phyloP scores from a whole-genome alignment of 1,140 invertebrate species.

The Drosophila oshimai region DNA sequence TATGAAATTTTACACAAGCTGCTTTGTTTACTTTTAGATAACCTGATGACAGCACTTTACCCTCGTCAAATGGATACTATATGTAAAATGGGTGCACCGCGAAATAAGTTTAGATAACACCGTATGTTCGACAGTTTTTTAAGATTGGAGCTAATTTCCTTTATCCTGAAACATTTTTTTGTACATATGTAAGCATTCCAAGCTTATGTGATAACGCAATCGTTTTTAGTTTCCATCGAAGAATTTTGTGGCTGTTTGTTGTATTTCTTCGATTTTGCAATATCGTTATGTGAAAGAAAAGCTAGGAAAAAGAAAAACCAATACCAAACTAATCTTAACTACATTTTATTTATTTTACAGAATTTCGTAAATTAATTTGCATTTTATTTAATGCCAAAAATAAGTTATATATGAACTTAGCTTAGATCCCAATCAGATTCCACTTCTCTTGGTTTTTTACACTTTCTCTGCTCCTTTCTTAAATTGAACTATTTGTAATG shows the following conservation, averaged over 20 bases:
- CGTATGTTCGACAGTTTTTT: neutral
- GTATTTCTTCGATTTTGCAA: too few relatives aligned
- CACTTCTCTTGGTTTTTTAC: constrained; percentile 28
- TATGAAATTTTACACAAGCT: neutral
- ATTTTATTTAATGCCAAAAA: constrained; percentile 61
- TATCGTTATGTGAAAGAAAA: too few relatives aligned
- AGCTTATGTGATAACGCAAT: too few relatives aligned
- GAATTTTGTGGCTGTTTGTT: too few relatives aligned
- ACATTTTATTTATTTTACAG: constrained; percentile 49
- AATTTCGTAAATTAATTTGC: constrained; percentile 57
- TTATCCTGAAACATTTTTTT: too few relatives aligned
- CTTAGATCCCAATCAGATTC: constrained; percentile 35
- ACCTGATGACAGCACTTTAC: neutral
- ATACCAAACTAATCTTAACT: constrained; percentile 12
- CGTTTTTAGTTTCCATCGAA: too few relatives aligned
- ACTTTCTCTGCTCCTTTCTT: constrained; percentile 46
- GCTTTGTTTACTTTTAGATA: constrained; percentile 1
- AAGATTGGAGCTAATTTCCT: too few relatives aligned
- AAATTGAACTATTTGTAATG: constrained; percentile 80
- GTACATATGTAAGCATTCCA: too few relatives aligned
- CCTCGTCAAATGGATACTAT: neutral
- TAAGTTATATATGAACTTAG: constrained; percentile 72
- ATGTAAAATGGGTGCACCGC: neutral
- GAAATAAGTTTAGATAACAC: neutral
- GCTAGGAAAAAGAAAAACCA: neutral